Evolutionary conservation across 1,140 invertebrate genomes (phyloP).

Genomic region (Lepidurus arcticus): DNA sequence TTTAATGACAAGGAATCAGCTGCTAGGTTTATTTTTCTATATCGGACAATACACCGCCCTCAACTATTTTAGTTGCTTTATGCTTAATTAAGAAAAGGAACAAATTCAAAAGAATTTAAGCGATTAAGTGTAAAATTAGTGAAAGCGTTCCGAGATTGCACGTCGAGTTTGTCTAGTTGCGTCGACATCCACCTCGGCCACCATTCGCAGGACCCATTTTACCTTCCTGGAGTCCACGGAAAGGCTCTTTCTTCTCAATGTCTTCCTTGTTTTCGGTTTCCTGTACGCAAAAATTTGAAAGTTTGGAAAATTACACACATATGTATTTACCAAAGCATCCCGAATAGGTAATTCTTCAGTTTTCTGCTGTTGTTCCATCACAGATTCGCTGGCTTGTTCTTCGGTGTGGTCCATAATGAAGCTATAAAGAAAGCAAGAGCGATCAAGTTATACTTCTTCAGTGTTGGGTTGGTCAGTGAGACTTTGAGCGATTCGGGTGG

Average conservation of each 20-base stretch:
- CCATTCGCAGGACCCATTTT: background rate
- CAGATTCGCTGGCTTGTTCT: background rate
- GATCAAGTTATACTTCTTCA: too few relatives aligned
- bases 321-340: background rate
- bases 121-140: background rate
- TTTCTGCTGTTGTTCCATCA: constrained; percentile 3
- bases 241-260: background rate
- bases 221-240: background rate
- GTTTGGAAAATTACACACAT: background rate
- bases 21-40: constrained; percentile 2
- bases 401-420: background rate
- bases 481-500: background rate
- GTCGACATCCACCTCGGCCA: constrained; percentile 10
- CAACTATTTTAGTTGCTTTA: background rate
- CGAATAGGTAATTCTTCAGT: background rate
- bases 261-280: background rate
- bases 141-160: too few relatives aligned
- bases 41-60: constrained; percentile 9
- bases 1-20: background rate
- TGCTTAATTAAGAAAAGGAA: background rate
- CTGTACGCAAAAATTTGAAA: background rate
- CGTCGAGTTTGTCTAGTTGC: background rate
- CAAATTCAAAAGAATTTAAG: background rate
- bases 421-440: background rate
- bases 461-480: background rate